Evolutionary conservation across 2,113 vertebrate species (phyloP), one percentile per base, ranked within the genome.

Genomic region (Mustela lutreola): DNA sequence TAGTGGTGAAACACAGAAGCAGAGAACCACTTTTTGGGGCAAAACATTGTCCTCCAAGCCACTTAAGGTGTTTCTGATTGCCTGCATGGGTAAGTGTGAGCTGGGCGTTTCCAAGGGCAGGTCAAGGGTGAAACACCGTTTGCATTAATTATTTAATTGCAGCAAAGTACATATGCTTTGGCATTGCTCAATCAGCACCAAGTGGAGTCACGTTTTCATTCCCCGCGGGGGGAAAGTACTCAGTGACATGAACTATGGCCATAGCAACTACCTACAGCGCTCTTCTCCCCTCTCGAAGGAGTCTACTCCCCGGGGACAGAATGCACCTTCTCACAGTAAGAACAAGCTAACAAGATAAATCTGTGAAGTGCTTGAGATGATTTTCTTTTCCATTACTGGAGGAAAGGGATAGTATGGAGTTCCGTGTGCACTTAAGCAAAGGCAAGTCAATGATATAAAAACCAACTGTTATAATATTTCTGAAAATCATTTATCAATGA

Each of bases 231-330:
- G 6, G 31, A 28, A 42, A 56, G 65, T 2, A 16, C 84, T 97
- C 92, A 45, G 97, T 79, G 95, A 88, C 97, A 94, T 7, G 84
- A 90, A 89, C 63, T 28, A 91, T 0, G 94, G 65, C 96, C 96
- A 97, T 97, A 88, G 97, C 96, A 97, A 97, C 98, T 42, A 60
- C 56, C 76, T 24, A 18, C 70, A 33, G 86, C 1, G 0, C 65
- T 73, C n/a, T 67, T 53, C 91, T 75, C 33, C 48, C 21, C 58
- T 97, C 97, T 90, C 97, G 0, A 9, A 73, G 97, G 96, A 96
- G 18, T 21, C 31, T 11, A 2, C 31, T 79, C 97, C 83, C 84
- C 2, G 0, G 83, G 83, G 97, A 36, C 82, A 73, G 48, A 48
- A 26, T 0, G 45, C 1, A 48, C 88, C 96, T 96, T 91, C 91